Evolutionary conservation across 2,797 vertebrate species (phyloP).

Genomic region (Pogoniulus pusillus): DNA sequence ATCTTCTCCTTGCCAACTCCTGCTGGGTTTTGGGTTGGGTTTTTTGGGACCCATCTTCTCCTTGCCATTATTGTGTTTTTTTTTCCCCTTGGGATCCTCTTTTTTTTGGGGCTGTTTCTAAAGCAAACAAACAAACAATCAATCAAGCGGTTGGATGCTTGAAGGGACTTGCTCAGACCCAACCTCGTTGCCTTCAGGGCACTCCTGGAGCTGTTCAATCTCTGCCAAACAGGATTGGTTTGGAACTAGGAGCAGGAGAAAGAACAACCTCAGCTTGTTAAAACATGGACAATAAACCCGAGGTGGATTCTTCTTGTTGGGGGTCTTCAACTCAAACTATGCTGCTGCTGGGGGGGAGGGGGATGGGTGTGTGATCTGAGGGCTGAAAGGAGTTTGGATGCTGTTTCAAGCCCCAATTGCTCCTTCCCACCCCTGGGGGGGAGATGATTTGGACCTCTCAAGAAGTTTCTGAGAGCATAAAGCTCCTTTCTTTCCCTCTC

Average conservation of each 20-base stretch:
- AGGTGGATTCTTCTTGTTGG: slow-evolving; percentile 50
- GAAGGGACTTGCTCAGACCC: neutral
- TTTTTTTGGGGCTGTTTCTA: neutral
- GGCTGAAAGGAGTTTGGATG: neutral
- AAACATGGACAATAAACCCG: slow-evolving; percentile 68
- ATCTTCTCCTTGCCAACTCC: no score
- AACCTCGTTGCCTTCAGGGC: neutral
- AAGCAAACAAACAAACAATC: neutral
- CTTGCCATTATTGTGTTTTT: neutral
- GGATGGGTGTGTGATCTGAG: neutral
- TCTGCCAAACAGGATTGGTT: slow-evolving; percentile 90
- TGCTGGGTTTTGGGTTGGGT: no score
- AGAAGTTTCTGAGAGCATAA: neutral
- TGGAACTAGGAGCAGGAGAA: slow-evolving; percentile 68
- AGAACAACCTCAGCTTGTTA: neutral
- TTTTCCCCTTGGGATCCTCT: neutral
- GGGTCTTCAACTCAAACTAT: neutral
- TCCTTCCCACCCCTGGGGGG: neutral
- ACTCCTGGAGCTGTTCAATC: slow-evolving; percentile 84
- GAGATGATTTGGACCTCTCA: neutral
- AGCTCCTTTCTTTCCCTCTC: neutral
- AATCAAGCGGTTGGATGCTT: neutral
- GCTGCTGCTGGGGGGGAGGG: accelerated
- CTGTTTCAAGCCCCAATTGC: neutral
- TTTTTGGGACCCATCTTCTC: no score